A percentile compares a stretch with the other conserved stretches of the same genome.
Conservation (phyloP, 2,113 vertebrate species). For the Ageneiosus marmoratus region DNA sequence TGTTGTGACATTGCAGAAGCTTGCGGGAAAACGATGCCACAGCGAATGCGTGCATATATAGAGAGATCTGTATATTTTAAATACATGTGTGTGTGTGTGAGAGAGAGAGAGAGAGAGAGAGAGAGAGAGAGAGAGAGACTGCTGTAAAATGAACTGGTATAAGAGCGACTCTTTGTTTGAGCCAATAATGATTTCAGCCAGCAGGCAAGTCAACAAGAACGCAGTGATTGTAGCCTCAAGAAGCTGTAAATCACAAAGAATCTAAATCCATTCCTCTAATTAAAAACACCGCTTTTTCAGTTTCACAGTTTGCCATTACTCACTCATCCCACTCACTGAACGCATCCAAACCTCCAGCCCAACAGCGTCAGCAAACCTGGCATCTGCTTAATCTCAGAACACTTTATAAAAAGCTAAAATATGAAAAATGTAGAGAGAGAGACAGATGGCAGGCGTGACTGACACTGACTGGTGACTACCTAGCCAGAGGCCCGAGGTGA, state of each 20-base stretch:
- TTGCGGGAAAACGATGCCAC: no score
- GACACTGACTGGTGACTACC: conserved; percentile 62
- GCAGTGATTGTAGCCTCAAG: conserved; percentile 18
- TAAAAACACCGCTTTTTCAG: neutral
- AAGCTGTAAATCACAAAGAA: conserved; percentile 36
- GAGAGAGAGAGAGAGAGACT: no score
- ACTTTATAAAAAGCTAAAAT: conserved; percentile 54
- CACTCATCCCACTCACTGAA: conserved; percentile 25
- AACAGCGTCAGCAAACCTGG: conserved; percentile 57
- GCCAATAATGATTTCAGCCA: conserved; percentile 11
- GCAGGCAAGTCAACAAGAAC: conserved; percentile 23
- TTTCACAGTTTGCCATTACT: conserved; percentile 26
- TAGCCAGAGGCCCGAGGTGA: conserved; percentile 63
- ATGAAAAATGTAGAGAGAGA: conserved; percentile 38
- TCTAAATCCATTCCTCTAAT: conserved; percentile 35
- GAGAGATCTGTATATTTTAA: no score
- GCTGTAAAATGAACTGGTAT: neutral
- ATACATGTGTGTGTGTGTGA: no score
- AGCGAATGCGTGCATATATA: no score
- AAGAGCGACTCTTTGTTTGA: conserved; percentile 21
- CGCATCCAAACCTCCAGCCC: conserved; percentile 41
- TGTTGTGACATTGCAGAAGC: no score
- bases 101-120: no score
- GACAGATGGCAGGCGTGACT: conserved; percentile 49
- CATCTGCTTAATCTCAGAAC: conserved; percentile 56